Conservation (phyloP, 2,113 vertebrate species). For the Chaenocephalus aceratus region DNA sequence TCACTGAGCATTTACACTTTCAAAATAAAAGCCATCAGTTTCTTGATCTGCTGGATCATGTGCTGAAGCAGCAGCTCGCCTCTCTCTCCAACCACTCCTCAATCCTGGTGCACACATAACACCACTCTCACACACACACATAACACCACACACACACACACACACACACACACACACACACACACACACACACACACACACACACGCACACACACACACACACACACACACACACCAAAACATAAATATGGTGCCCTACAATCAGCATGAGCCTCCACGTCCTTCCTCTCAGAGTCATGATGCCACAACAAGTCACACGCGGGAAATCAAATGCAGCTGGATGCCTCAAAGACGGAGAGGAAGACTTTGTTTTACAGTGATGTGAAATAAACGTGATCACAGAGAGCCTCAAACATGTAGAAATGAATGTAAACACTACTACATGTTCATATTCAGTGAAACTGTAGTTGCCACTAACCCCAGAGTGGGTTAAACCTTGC, state of each 20-base stretch:
- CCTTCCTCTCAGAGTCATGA: constrained; percentile 64
- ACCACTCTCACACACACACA: not conserved
- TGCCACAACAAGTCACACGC: constrained; percentile 31
- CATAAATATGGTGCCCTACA: constrained; percentile 27
- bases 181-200: too few relatives aligned
- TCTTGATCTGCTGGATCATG: constrained; percentile 7
- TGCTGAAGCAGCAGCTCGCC: not conserved
- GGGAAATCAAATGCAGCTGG: constrained; percentile 52
- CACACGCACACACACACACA: too few relatives aligned
- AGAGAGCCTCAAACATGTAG: not conserved
- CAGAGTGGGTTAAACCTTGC: not conserved
- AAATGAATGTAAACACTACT: not conserved
- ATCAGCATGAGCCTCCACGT: constrained; percentile 53
- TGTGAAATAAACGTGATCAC: not conserved
- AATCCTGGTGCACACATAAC: not conserved
- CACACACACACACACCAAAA: not conserved
- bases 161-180: too few relatives aligned
- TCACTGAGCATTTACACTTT: not conserved
- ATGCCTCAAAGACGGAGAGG: not conserved
- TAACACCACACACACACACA: too few relatives aligned
- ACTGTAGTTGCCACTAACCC: not conserved
- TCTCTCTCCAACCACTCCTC: not conserved
- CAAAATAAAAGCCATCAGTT: constrained; percentile 11
- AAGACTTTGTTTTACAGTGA: constrained; percentile 1
- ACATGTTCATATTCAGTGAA: not conserved